Evolutionary conservation across 2,113 vertebrate species (phyloP).

Genomic region (Laticauda colubrina): DNA sequence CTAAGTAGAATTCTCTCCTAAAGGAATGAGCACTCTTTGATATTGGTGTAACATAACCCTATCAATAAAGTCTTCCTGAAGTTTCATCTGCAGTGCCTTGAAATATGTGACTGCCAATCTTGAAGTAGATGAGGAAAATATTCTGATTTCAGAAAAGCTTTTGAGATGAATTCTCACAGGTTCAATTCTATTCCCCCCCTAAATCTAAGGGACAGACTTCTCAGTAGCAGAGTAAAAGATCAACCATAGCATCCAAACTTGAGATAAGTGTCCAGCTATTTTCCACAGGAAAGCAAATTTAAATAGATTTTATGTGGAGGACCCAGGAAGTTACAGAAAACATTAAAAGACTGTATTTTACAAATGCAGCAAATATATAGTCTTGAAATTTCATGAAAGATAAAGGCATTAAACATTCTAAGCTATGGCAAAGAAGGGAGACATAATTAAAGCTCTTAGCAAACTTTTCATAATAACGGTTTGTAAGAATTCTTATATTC

Average conservation of each 20-base stretch:
- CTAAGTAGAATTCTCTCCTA: constrained; percentile 26
- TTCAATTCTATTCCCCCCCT: background rate
- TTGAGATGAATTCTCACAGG: background rate
- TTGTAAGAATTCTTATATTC: background rate
- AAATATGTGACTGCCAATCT: constrained; percentile 12
- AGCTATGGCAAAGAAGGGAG: background rate
- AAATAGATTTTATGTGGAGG: background rate
- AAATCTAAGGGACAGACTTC: background rate
- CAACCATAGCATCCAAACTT: background rate
- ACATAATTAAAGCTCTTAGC: background rate
- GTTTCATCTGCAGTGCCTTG: background rate
- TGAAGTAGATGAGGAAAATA: constrained; percentile 1
- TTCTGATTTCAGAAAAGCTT: constrained; percentile 1
- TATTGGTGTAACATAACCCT: constrained; percentile 24
- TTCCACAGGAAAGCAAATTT: background rate
- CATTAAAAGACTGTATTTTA: background rate
- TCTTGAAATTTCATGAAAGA: background rate
- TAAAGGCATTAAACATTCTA: background rate
- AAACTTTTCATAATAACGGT: background rate
- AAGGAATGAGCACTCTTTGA: constrained; percentile 26
- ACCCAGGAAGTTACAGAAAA: background rate
- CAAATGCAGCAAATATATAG: background rate
- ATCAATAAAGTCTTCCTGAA: constrained; percentile 33
- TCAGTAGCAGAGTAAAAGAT: background rate
- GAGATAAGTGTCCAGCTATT: background rate